A percentile compares a stretch with the other conserved stretches of the same genome.
phyloP scores from a whole-genome alignment of 1,140 invertebrate species.

The Drosophila nigromelanica region DNA sequence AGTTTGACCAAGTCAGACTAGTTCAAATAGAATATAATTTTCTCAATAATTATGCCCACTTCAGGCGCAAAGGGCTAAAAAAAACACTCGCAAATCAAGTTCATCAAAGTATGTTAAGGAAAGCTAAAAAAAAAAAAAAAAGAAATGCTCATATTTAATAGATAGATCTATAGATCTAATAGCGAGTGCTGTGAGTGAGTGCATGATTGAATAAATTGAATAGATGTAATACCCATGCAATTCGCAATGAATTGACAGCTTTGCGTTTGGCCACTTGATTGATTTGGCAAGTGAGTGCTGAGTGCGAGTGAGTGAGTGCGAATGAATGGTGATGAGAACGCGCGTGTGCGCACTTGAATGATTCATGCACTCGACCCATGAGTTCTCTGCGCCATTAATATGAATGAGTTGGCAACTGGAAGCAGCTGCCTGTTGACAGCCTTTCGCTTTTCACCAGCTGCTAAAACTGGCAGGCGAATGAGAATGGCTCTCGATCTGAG shows the following conservation, averaged over 20 bases:
- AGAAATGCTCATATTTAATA: neutral
- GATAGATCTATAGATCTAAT: neutral
- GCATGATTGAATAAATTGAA: slow-evolving; percentile 6
- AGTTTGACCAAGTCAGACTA: no score
- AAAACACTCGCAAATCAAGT: no score
- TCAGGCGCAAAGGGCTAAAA: no score
- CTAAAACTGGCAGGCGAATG: no score
- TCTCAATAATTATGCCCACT: no score
- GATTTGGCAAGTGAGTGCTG: slow-evolving; percentile 1
- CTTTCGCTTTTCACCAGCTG: slow-evolving; percentile 38
- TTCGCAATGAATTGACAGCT: slow-evolving; percentile 18
- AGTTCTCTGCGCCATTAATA: slow-evolving; percentile 25
- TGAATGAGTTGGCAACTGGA: slow-evolving; percentile 39
- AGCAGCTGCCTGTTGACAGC: neutral
- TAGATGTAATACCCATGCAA: slow-evolving; percentile 1
- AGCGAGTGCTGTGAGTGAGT: no score
- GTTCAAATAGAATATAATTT: no score
- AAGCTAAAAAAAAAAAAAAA: no score
- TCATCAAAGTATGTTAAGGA: no score
- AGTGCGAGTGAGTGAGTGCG: neutral
- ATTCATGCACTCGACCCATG: slow-evolving; percentile 18
- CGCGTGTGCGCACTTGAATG: slow-evolving; percentile 33
- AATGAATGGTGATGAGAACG: slow-evolving; percentile 5
- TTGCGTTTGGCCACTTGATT: slow-evolving; percentile 10
- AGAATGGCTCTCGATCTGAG: neutral